Evolutionary conservation across 2,888 invertebrate species (phyloP), one percentile per base, ranked within the genome.

Genomic region (Cantharis rustica): DNA sequence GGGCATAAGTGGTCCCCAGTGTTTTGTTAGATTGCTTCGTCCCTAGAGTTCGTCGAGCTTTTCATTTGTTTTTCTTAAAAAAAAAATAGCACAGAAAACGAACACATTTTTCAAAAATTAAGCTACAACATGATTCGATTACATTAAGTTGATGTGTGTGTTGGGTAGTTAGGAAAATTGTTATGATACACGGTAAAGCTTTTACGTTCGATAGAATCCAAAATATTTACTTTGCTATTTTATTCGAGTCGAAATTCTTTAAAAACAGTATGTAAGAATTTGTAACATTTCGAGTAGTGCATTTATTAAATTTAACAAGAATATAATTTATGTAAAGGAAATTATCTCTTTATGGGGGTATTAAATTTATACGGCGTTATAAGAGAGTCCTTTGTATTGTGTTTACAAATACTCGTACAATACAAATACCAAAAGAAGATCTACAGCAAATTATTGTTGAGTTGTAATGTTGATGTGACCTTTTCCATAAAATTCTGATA

Each of bases 351-450:
- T 76, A 68, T 68, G 23, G 20, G 20, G 23, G 72, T 27, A 64
- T 61, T 72, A 76, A 71, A 76, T 70, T 73, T 76, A 76, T 72
- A 61, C 68, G 62, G 71, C 68, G 70, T 76, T 73, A 73, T 61
- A 71, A 73, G 16, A 73, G 16, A 61, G 17, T 69, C 69, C 70
- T 76, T 76, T 76, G 76, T 76, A 68, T 16, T 61, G 61, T 76
- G 76, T 76, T 76, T 71, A 73, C 76, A 71, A 69, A 66, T 73
- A 73, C 70, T 76, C 68, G 11, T 70, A 66, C 61, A 64, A 64
- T 64, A 13, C 17, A n/a, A 64, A 64, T 20, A 20, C 23, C 1
- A 66, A 16, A 66, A 66, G 20, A n/a, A 47, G 47, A 47, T 47
- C 47, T 47, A n/a, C 47, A n/a, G 7, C n/a, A 47, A 47, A 47